Base-by-base conservation (phyloP, 1,140 invertebrate species). In the Pseudomyrmex cubaensis region DNA sequence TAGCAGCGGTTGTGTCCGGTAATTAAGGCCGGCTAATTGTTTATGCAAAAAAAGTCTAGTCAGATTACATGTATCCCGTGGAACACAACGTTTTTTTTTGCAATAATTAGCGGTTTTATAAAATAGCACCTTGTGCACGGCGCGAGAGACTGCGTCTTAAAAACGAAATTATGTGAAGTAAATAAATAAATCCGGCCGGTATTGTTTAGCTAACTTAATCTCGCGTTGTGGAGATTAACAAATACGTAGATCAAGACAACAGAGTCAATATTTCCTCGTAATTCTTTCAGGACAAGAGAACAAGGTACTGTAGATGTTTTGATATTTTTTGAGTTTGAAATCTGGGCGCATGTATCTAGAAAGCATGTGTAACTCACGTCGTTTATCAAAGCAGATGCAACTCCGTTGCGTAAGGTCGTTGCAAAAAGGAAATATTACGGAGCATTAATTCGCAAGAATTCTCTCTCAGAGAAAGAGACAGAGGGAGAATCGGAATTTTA, bases 101-200 rank as follows among this genome's bases (percentile, higher is more conserved):
- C 35, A 67, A 82, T 90, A 85, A 89, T 92, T 92, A 89, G 82
- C 90, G 90, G 91, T 82, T 64, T 56, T 56, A 46, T 75, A 9
- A 82, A 80, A 80, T 80, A 70, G 22, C 22, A 22, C 22, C 56
- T 20, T 10, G 9, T 48, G 15, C 75, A 20, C 52, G 50, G 3
- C 5, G 35, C 2, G 52, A 69, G 56, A 69, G 50, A n/a, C 4
- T 46, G 44, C 44, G 17, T 72, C 46, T 50, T 54, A 13, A 25
- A 7, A 35, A 4, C 4, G 5, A 35, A 35, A 35, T 35, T 8
- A 50, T 13, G 44, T 25, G 66, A 13, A 59, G 72, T 80, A 70
- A 72, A 80, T 80, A 70, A 72, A 72, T 61, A 70, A 54, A 54
- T 77, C 56, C 63, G 35, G 0, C 35, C 63, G 9, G 12, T 52